Evolutionary conservation across 2,888 invertebrate genomes (phyloP), one percentile per base, ranked within the genome.

Genomic region (Tinea trinotella): DNA sequence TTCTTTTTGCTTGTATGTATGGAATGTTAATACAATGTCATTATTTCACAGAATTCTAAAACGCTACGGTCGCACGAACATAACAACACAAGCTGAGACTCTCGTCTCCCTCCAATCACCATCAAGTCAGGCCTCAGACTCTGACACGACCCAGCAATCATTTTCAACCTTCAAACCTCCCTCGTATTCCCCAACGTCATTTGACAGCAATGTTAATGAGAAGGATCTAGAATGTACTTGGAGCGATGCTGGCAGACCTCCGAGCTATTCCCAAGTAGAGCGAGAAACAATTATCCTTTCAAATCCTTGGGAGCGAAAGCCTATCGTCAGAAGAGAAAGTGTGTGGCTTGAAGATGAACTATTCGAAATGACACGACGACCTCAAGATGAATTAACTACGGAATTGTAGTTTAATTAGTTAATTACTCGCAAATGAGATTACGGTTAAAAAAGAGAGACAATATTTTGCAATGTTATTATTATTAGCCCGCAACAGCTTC

Each of bases 311-410:
- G 84, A 87, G 63, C 75, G 86, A 57, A 72, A 86, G 61, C 78
- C 81, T 20, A 80, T 84, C 58, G 84, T 84, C 7, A 72, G 84
- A 55, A 68, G 86, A 53, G 82, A 90, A 65, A 90, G 90, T 55
- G 86, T 91, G 50, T 91, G 92, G 89, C 74, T 92, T 56, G 94
- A 93, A 66, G 93, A 94, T 66, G 94, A 94, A 75, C 92, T 93
- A 68, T 92, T 92, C 64, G 92, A 93, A 70, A 88, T 95, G 74
- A 93, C 94, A 56, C 93, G 93, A 74, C 88, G 95, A 65, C 95
- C 95, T 52, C 95, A 95, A 80, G 95, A 95, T 77, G 94, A 95
- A 83, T 92, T 94, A 63, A 94, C 94, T 66, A 94, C 94, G 65
- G 94, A 94, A 87, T 88, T 94, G 76, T 40, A 30, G 30, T n/a